A percentile compares a stretch with the other conserved stretches of the same genome.
These are phyloP conservation scores for Nymphalis polychloros DNA, from an alignment of 2,888 invertebrate genomes.

Conservation along the genomic window DNA sequence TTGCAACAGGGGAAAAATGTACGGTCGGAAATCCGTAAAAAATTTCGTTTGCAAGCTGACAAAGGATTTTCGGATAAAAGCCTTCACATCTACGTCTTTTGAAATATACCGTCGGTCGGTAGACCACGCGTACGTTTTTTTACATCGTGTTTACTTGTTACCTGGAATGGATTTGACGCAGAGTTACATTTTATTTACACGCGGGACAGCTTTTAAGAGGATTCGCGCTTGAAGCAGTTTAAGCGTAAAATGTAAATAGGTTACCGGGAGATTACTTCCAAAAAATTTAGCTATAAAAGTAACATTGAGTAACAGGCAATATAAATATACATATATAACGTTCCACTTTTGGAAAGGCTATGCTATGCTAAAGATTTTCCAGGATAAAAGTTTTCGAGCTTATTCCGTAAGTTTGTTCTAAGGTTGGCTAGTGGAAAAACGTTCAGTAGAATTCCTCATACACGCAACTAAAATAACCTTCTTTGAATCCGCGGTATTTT, in stretches of 20 bases:
- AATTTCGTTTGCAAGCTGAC: conserved; percentile 47
- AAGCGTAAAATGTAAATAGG: conserved; percentile 13
- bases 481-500: no score
- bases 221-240: conserved; percentile 15
- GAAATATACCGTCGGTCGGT: conserved; percentile 40
- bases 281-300: no score
- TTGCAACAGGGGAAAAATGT: conserved; percentile 28
- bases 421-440: no score
- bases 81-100: conserved; percentile 31
- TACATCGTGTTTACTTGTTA: conserved; percentile 24
- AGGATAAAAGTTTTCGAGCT: no score
- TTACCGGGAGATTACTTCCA: background rate
- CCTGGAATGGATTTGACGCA: conserved; percentile 29
- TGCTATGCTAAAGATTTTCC: no score
- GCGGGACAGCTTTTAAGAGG: conserved; percentile 22
- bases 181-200: conserved; percentile 26
- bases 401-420: no score
- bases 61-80: conserved; percentile 56
- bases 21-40: conserved; percentile 23
- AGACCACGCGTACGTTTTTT: conserved; percentile 22
- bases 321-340: no score
- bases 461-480: no score
- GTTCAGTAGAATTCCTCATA: no score
- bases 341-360: no score
- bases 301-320: no score